Conservation (phyloP, 1,140 invertebrate genomes). For the Ladona fulva region DNA sequence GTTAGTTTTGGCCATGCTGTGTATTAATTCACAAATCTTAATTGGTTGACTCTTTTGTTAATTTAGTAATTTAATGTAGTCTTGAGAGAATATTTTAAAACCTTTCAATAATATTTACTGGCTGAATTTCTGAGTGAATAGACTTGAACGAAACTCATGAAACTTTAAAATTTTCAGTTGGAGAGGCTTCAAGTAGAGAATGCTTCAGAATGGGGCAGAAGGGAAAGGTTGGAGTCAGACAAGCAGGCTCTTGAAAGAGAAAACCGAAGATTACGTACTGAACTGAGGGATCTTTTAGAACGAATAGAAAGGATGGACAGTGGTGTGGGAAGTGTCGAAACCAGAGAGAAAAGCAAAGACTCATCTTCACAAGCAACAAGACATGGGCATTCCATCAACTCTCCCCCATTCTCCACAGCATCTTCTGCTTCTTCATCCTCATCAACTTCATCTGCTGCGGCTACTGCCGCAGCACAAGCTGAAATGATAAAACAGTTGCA, state of each 20-base stretch:
- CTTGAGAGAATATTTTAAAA: no score
- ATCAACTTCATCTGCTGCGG: background rate
- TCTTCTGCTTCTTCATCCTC: background rate
- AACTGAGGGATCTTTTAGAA: slow-evolving; percentile 75
- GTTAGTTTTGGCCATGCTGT: no score
- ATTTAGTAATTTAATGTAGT: no score
- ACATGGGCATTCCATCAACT: background rate
- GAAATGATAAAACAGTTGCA: slow-evolving; percentile 58
- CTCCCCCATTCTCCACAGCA: background rate
- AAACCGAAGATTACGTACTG: slow-evolving; percentile 76
- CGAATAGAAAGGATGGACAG: slow-evolving; percentile 51
- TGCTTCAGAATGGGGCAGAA: slow-evolving; percentile 84
- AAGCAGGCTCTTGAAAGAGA: slow-evolving; percentile 78
- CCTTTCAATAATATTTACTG: no score
- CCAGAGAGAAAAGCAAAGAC: background rate
- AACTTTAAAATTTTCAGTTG: slow-evolving; percentile 41
- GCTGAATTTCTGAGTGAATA: no score
- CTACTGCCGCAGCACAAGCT: slow-evolving; percentile 49
- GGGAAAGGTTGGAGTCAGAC: slow-evolving; percentile 81
- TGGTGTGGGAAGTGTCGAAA: background rate
- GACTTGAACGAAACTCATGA: no score
- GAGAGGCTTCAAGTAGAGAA: slow-evolving; percentile 83
- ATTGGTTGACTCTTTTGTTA: no score
- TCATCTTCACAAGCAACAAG: background rate
- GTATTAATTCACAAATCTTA: no score